Evolutionary conservation across 2,113 vertebrate genomes (phyloP), one percentile per base, ranked within the genome.

Genomic region (Abramis brama): DNA sequence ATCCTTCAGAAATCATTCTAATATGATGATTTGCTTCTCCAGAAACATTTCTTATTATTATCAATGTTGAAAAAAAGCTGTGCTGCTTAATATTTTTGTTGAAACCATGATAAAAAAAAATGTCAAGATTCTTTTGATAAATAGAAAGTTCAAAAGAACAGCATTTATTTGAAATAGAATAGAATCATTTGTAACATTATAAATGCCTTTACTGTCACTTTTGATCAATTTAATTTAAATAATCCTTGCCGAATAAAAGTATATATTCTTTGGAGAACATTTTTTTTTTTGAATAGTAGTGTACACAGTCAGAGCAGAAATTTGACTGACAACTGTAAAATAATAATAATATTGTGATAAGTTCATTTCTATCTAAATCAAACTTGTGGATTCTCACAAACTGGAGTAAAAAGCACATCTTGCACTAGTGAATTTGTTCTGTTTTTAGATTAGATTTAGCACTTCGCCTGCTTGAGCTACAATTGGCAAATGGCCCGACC

Each of bases 381-480:
- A 2, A 36, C 13, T 68, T 2, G 30, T 36, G 66, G 3, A 36
- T 70, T 33, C 15, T 36, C 70, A 55, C 25, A 77, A 10, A 36
- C 27, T 52, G 30, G 52, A 39, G 52, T 21, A 36, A 62, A 23
- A 59, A 62, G 36, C 36, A 17, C 36, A 39, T 64, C 23, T 62
- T 80, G 59, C 39, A 55, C 30, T 60, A 25, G 21, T 59, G 77
- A 39, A 74, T 43, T 3, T 7, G 21, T 3, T 64, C 39, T 64
- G 39, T 19, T 47, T 62, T 80, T 64, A 80, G n/a, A 60, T 43
- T 13, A 47, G 71, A 74, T 74, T 39, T 60, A 59, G 10, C 59
- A 64, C 79, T 62, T 80, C 25, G 55, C 39, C 36, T 64, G 39
- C 78, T 64, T 59, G 7, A 80, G 23, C 36, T 64, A 64, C 57